These are phyloP conservation scores for Erynnis tages DNA, from an alignment of 2,888 invertebrate genomes.

Conservation along the genomic window DNA sequence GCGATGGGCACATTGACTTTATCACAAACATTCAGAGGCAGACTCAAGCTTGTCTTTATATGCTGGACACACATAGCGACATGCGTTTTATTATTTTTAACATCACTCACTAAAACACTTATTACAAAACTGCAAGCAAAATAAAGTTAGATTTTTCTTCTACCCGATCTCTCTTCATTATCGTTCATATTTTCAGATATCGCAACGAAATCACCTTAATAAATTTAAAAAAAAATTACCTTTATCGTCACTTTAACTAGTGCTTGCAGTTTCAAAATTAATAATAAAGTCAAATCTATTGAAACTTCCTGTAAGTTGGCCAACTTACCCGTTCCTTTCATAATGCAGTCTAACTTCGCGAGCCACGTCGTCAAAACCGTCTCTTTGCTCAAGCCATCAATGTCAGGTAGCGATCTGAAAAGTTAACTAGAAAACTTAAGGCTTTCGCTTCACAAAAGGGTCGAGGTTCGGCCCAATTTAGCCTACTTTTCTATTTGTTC, in stretches of 20 bases:
- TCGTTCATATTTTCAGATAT: too few relatives aligned
- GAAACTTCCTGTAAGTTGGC: conserved; percentile 11
- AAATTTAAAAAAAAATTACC: too few relatives aligned
- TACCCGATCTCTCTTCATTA: neutral
- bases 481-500: too few relatives aligned
- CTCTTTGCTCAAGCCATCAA: conserved; percentile 99
- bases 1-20: conserved; percentile 40
- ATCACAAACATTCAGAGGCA: conserved; percentile 46
- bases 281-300: conserved; percentile 1
- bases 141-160: conserved; percentile 15
- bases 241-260: neutral
- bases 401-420: conserved; percentile 96
- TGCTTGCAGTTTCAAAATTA: conserved; percentile 26
- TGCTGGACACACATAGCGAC: conserved; percentile 45
- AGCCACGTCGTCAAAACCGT: conserved; percentile 99
- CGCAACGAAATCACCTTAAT: too few relatives aligned
- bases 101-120: conserved; percentile 25
- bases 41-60: conserved; percentile 40
- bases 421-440: conserved; percentile 13
- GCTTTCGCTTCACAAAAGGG: neutral
- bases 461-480: neutral
- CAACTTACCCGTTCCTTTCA: conserved; percentile 88
- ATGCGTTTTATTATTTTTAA: conserved; percentile 36
- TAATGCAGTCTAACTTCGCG: conserved; percentile 99
- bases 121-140: conserved; percentile 5